phyloP scores from a whole-genome alignment of 2,113 vertebrate genomes.

The Addax nasomaculatus region DNA sequence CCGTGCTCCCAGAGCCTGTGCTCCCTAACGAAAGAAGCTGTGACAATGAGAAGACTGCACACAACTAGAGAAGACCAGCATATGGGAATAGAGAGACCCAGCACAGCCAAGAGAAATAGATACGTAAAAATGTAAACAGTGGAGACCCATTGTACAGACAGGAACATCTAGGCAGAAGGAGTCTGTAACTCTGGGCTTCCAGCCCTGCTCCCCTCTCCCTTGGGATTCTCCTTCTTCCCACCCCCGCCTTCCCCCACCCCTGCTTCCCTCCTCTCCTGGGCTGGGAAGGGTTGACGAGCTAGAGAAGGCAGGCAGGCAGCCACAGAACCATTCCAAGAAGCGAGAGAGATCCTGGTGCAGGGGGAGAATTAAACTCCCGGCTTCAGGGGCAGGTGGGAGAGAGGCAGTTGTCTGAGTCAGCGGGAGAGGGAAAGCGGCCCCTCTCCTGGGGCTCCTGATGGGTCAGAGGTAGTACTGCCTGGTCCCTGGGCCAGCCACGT shows the following conservation, averaged over 20 bases:
- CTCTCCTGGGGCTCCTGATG: slow-evolving; percentile 15
- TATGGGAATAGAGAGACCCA: background rate
- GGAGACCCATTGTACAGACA: background rate
- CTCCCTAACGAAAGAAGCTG: background rate
- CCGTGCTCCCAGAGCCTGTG: background rate
- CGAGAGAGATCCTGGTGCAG: background rate
- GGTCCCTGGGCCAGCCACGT: accelerated
- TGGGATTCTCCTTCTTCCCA: background rate
- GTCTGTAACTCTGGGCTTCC: background rate
- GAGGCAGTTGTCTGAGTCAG: background rate
- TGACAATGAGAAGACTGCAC: background rate
- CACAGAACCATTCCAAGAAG: background rate
- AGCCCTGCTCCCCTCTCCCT: background rate
- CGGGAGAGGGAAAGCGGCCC: background rate
- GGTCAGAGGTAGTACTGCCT: background rate
- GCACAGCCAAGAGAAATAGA: background rate
- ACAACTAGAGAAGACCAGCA: background rate
- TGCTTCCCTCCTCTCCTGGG: background rate
- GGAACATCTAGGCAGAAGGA: background rate
- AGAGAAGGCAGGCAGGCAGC: background rate
- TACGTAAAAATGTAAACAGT: background rate
- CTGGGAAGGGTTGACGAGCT: background rate
- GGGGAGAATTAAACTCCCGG: background rate
- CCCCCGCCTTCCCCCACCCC: accelerated
- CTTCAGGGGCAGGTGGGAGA: background rate